Base-by-base conservation (phyloP, 2,888 invertebrate genomes). In the Tillus elongatus region DNA sequence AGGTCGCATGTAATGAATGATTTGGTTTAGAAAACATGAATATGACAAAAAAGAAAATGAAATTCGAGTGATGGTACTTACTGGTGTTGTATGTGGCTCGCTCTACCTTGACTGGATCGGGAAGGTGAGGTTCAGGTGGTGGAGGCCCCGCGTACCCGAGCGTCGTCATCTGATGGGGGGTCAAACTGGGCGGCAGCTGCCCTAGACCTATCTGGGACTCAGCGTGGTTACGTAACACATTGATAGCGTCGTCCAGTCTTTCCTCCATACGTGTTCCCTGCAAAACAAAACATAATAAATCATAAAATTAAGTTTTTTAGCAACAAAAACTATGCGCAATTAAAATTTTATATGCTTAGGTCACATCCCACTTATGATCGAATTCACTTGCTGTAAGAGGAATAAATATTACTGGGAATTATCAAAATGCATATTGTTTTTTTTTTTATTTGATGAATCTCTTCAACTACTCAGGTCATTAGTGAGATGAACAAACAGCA, bases 181-280 rank as follows among this genome's bases (percentile, higher is more conserved):
- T 58, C 43, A 49, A 57, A 57, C 49, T 67, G 44, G 58, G 55
- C 35, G 63, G 63, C 36, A 64, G 57, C 47, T 64, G 58, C 43
- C 63, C 63, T 42, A 60, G 66, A 54, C 63, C 65, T 46, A 78
- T 69, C 52, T 86, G 84, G 42, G 88, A 87, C 68, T 92, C 92
- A 35, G 92, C 91, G 67, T 95, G 93, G 68, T 91, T 92, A 58
- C 92, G 78, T 51, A 95, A 71, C 39, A 95, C 92, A 66, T 92
- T 91, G 58, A 95, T 89, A 45, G 93, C 95, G 70, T 93, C 93
- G 63, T 93, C 93, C 58, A 95, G 69, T 45, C 91, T 74, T 68
- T 93, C 93, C 68, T 93, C 95, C 89, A 93, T 91, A 41, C 90
- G 78, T 53, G 87, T 85, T 50, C 89, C 89, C 82, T 88, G 50